Evolutionary conservation across 2,797 vertebrate species (phyloP), one percentile per base, ranked within the genome.

Genomic region (Etheostoma nigrum): DNA sequence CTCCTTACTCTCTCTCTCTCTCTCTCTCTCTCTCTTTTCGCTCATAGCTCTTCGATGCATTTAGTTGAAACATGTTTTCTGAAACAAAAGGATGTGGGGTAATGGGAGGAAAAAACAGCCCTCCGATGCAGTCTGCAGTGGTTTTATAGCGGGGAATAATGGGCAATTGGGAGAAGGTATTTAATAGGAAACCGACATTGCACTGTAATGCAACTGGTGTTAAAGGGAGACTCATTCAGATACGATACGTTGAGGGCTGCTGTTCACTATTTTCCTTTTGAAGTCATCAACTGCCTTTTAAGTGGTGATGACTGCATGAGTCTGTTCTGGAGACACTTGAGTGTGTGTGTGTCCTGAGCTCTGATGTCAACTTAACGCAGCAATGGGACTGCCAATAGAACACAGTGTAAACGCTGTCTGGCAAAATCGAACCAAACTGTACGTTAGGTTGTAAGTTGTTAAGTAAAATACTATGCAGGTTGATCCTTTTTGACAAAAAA

Each of bases 131-230:
- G 94, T 93, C 94, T 93, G 93, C 91, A 92, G 79, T 86, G 86
- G 87, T 94, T 95, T 96, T 95, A 95, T 95, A 90, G 93, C 92
- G 89, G 92, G 89, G 94, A 94, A 95, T 95, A 95, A 95, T 95
- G 93, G 95, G 92, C 94, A 95, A 96, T 95, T 94, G 93, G 92
- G 93, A 94, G 91, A 94, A 93, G 88, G 94, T 94, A 95, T 95
- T 95, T 96, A 95, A 95, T 94, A 95, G 94, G 94, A 93, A 93
- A 94, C 91, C 87, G 84, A 89, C 93, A 89, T 88, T 89, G 86
- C 42, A 27, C 88, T 88, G 93, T 85, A 93, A 92, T 88, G 91
- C 89, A 93, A 93, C 88, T 92, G 92, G 91, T 90, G 85, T 88
- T 89, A 89, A 91, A 89, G 60, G 44, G 83, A 90, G 90, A 91